These are phyloP conservation scores for Acomys russatus DNA, from an alignment of 2,797 vertebrate species.

Conservation along the genomic window DNA sequence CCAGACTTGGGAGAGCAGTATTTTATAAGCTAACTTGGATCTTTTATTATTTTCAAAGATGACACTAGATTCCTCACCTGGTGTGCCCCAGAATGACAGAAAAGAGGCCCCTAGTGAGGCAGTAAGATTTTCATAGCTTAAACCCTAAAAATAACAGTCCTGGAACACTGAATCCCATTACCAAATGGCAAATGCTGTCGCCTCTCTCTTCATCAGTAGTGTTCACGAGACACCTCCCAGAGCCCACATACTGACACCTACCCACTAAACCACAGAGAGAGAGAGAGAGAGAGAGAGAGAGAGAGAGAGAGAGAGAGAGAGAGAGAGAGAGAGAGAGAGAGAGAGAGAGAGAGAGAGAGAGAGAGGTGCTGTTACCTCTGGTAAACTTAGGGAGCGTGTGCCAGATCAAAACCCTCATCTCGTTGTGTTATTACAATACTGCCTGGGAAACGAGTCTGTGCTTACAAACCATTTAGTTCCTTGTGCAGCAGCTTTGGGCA, in stretches of 20 bases:
- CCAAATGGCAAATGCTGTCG: not conserved
- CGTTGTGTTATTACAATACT: conserved; percentile 62
- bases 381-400: conserved; percentile 59
- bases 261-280: not conserved
- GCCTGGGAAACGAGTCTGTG: conserved; percentile 76
- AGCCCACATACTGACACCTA: conserved; percentile 49
- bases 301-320: not conserved
- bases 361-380: conserved; percentile 54
- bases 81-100: conserved; percentile 77
- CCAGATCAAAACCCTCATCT: conserved; percentile 69
- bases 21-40: conserved; percentile 68
- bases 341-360: too few species aligned
- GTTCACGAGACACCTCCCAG: conserved; percentile 68
- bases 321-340: not conserved
- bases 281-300: not conserved
- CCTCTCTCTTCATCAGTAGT: conserved; percentile 7
- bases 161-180: conserved; percentile 83
- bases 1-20: conserved; percentile 19
- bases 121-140: conserved; percentile 66
- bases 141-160: conserved; percentile 78
- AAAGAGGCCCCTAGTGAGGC: conserved; percentile 59
- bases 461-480: conserved; percentile 40
- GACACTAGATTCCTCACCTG: conserved; percentile 75
- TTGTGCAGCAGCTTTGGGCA: conserved; percentile 60
- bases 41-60: conserved; percentile 78